Conservation (phyloP, 1,140 invertebrate species). For the Lerema accius region DNA sequence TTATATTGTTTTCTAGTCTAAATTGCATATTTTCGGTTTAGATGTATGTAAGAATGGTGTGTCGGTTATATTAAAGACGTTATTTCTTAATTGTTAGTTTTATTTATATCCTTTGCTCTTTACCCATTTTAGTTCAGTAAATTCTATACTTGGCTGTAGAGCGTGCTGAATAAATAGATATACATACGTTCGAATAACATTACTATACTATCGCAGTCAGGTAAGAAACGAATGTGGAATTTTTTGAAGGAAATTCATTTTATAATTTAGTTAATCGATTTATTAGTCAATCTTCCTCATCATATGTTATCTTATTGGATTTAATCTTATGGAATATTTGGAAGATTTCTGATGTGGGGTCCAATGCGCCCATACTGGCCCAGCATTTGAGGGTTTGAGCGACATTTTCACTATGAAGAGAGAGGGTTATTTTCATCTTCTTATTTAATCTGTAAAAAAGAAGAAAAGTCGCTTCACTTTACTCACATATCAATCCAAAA, state of each 20-base stretch:
- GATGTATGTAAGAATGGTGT: background rate
- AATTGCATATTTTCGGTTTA: conserved; percentile 15
- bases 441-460: conserved; percentile 48
- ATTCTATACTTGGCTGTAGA: too few species aligned
- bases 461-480: too few species aligned
- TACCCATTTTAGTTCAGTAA: too few species aligned
- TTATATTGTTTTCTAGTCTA: conserved; percentile 16
- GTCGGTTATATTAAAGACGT: conserved; percentile 14
- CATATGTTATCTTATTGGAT: conserved; percentile 53
- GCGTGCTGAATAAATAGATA: too few species aligned
- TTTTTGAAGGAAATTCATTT: background rate
- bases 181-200: too few species aligned
- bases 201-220: too few species aligned
- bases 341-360: conserved; percentile 57
- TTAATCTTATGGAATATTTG: conserved; percentile 58
- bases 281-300: conserved; percentile 12
- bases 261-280: background rate
- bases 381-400: conserved; percentile 52
- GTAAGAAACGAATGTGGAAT: too few species aligned
- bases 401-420: conserved; percentile 55
- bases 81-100: conserved; percentile 5
- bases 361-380: conserved; percentile 50
- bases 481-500: too few species aligned
- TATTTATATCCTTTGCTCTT: background rate
- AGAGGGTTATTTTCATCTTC: conserved; percentile 50